phyloP scores from a whole-genome alignment of 53 echinoderm and acorn worm species.

The Paelopatides confundens region DNA sequence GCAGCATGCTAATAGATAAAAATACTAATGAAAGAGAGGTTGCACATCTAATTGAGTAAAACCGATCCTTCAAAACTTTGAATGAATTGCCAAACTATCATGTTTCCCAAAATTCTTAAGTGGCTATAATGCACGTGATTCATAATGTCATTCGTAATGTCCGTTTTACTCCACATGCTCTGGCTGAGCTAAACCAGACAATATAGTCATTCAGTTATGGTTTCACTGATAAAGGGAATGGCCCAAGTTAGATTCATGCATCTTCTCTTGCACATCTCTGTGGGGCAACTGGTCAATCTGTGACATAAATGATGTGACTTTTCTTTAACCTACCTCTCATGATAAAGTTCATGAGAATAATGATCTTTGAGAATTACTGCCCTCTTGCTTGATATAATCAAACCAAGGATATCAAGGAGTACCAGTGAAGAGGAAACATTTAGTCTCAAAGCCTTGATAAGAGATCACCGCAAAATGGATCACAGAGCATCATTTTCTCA shows the following conservation, averaged over 20 bases:
- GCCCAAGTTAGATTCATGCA: conserved; percentile 42
- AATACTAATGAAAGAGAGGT: neutral
- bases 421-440: conserved; percentile 69
- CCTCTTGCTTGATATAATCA: conserved; percentile 62
- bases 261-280: conserved; percentile 44
- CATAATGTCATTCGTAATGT: conserved; percentile 38
- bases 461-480: conserved; percentile 58
- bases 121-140: conserved; percentile 1
- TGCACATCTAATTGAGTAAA: neutral
- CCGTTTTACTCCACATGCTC: conserved; percentile 5
- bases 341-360: conserved; percentile 61
- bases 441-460: conserved; percentile 53
- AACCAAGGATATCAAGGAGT: conserved; percentile 51
- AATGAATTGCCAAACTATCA: conserved; percentile 9
- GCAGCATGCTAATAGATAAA: neutral
- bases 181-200: conserved; percentile 54
- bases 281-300: conserved; percentile 65
- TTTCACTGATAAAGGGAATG: conserved; percentile 34
- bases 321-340: conserved; percentile 54
- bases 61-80: neutral
- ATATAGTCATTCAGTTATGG: conserved; percentile 67
- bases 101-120: neutral
- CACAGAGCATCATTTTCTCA: conserved; percentile 56
- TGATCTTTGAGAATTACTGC: conserved; percentile 57
- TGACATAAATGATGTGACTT: conserved; percentile 71